Conservation (phyloP, 2,888 invertebrate genomes). For the Eulithis testata region DNA sequence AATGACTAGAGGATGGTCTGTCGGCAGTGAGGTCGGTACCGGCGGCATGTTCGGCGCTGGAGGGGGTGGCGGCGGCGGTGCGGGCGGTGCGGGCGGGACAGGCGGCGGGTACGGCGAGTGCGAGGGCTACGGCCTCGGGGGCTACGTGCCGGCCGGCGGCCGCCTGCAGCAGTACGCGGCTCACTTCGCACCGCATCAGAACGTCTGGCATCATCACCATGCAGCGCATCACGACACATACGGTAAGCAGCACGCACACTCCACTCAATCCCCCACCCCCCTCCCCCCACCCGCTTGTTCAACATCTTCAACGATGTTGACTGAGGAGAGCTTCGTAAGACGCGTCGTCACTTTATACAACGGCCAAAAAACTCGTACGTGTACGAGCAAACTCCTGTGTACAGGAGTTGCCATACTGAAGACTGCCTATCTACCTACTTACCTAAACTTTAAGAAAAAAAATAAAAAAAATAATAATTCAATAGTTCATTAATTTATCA, state of each 20-base stretch:
- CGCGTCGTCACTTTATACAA: too few relatives aligned
- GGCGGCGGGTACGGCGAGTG: conserved; percentile 63
- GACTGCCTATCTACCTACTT: too few relatives aligned
- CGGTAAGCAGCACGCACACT: conserved; percentile 48
- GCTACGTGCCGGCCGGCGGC: conserved; percentile 71
- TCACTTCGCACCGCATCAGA: conserved; percentile 78
- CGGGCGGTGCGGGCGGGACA: conserved; percentile 58
- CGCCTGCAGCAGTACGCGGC: conserved; percentile 79
- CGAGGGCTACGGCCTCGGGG: conserved; percentile 70
- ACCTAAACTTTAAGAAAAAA: too few relatives aligned
- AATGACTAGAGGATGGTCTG: conserved; percentile 32
- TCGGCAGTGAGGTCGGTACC: conserved; percentile 40
- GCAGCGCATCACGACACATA: conserved; percentile 74
- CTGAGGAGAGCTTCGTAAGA: too few relatives aligned
- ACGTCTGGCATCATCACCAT: conserved; percentile 77
- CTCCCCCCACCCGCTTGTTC: too few relatives aligned
- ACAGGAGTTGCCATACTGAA: too few relatives aligned
- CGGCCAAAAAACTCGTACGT: too few relatives aligned
- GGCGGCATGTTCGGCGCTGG: conserved; percentile 31
- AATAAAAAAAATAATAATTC: too few relatives aligned
- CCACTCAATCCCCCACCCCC: background rate
- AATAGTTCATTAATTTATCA: too few relatives aligned
- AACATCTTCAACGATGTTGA: too few relatives aligned
- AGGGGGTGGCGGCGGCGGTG: conserved; percentile 35
- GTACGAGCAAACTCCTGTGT: too few relatives aligned